A percentile compares a stretch with the other conserved stretches of the same genome.
Evolutionary conservation across 2,113 vertebrate species (phyloP).

Genomic region (Anarhynchus alexandrinus): DNA sequence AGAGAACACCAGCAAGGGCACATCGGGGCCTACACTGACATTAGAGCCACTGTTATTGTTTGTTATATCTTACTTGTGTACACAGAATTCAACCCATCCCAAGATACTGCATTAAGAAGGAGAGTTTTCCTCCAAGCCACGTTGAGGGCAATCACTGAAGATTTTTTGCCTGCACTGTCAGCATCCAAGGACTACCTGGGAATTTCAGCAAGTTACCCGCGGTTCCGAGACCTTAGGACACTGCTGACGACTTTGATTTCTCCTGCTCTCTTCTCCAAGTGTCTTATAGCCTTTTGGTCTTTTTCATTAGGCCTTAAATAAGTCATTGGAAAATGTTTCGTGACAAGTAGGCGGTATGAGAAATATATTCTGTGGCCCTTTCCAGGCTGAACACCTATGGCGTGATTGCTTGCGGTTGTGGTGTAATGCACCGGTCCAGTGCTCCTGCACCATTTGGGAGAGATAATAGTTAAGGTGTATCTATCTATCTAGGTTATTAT

Average conservation of each 20-base stretch:
- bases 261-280: not conserved
- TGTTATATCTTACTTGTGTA: not conserved
- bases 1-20: not conserved
- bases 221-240: not conserved
- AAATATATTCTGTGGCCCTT: not conserved
- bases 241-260: not conserved
- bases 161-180: not conserved
- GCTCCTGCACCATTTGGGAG: conserved; percentile 11
- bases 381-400: not conserved
- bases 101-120: not conserved
- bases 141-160: not conserved
- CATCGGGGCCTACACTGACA: not conserved
- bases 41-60: not conserved
- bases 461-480: conserved; percentile 51
- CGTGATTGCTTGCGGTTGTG: not conserved
- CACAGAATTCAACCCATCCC: not conserved
- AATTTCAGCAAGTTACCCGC: not conserved
- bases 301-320: not conserved
- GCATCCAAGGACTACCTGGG: not conserved
- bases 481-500: not conserved
- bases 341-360: not conserved
- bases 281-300: not conserved
- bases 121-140: not conserved
- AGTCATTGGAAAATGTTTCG: not conserved
- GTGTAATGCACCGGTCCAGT: not conserved